Evolutionary conservation across 1,140 invertebrate genomes (phyloP).

Genomic region (Pseudomyrmex cubaensis): DNA sequence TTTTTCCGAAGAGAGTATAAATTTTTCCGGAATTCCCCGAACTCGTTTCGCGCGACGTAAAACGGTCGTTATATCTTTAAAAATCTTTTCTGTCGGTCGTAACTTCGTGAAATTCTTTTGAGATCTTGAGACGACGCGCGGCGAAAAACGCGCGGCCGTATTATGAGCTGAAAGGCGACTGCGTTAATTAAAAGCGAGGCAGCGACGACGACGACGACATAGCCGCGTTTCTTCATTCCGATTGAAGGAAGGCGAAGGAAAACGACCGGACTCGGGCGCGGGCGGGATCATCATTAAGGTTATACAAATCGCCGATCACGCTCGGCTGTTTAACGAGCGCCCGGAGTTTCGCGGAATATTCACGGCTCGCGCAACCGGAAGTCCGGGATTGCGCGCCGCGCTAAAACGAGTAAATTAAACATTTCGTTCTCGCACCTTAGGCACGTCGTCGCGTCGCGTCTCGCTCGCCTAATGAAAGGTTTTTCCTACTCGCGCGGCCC

Average conservation of each 20-base stretch:
- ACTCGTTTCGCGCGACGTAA: conserved; percentile 36
- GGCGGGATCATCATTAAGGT: conserved; percentile 71
- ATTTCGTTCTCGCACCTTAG: conserved; percentile 69
- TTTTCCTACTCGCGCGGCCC: conserved; percentile 32
- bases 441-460: not conserved
- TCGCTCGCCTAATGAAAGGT: conserved; percentile 40
- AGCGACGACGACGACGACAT: not conserved
- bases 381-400: conserved; percentile 41
- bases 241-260: conserved; percentile 28
- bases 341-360: conserved; percentile 67
- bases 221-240: conserved; percentile 39
- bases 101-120: conserved; percentile 50
- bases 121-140: conserved; percentile 23
- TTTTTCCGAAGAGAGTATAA: not conserved
- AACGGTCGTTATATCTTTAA: conserved; percentile 30
- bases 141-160: conserved; percentile 21
- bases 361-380: conserved; percentile 58
- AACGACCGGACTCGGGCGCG: not conserved
- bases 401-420: conserved; percentile 73
- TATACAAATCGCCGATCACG: conserved; percentile 76
- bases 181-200: conserved; percentile 71
- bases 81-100: conserved; percentile 24
- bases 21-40: conserved; percentile 36
- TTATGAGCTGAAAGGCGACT: conserved; percentile 66
- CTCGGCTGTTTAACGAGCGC: conserved; percentile 70